Percentiles rank a stretch among this genome's conserved stretches.
Conservation (phyloP, 2,797 vertebrate species). For the Scolopax rusticola region DNA sequence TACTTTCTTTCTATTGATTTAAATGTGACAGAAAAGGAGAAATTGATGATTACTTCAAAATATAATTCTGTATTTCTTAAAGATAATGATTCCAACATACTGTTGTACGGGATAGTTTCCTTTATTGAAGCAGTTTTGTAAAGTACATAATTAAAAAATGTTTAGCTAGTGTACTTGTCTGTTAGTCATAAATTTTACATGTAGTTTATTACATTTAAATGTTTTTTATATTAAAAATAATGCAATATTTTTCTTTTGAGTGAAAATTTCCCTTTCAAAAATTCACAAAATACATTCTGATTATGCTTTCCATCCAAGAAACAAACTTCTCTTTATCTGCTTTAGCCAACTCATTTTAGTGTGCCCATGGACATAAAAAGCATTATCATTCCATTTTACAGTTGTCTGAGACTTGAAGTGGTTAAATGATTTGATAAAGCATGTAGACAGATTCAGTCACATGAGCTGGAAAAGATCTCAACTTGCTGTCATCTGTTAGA, state of each 20-base stretch:
- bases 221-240: not conserved
- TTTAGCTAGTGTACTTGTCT: not conserved
- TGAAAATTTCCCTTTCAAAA: not conserved
- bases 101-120: not conserved
- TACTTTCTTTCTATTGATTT: not conserved
- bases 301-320: not conserved
- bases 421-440: not conserved
- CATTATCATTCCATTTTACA: slow-evolving; percentile 3
- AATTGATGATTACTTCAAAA: not conserved
- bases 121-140: not conserved
- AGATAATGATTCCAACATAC: not conserved
- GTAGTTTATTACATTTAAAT: too few species aligned
- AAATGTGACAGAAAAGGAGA: not conserved
- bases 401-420: not conserved
- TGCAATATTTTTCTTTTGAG: not conserved
- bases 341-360: slow-evolving; percentile 26
- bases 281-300: not conserved
- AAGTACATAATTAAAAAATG: not conserved
- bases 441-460: slow-evolving; percentile 12
- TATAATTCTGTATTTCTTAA: not conserved
- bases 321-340: not conserved
- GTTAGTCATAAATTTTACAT: not conserved
- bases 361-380: not conserved
- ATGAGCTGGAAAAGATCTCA: slow-evolving; percentile 28
- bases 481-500: slow-evolving; percentile 6